Percentiles rank a stretch among this genome's conserved stretches.
Conservation (phyloP, 2,888 invertebrate genomes). For the Ectemnius continuus region DNA sequence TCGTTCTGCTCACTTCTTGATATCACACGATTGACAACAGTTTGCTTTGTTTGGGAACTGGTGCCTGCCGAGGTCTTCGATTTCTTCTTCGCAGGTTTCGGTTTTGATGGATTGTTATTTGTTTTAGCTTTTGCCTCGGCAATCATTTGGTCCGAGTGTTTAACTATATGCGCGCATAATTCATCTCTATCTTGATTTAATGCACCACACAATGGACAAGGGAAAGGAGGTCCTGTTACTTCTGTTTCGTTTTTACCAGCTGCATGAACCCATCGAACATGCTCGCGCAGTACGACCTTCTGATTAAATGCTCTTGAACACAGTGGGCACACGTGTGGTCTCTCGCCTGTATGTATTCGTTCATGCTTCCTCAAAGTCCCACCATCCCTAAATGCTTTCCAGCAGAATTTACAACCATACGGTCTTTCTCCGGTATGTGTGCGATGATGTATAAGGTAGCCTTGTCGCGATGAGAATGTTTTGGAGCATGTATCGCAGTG, state of each 20-base stretch:
- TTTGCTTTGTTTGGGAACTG: conserved; percentile 35
- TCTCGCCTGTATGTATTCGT: conserved; percentile 80
- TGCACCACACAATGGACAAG: conserved; percentile 78
- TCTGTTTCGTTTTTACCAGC: conserved; percentile 77
- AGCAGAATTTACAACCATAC: conserved; percentile 79
- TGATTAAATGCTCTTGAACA: conserved; percentile 81
- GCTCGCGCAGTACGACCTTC: conserved; percentile 80
- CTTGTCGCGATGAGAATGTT: conserved; percentile 79
- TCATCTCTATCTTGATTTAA: conserved; percentile 78
- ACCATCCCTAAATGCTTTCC: conserved; percentile 80
- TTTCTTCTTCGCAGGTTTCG: conserved; percentile 62
- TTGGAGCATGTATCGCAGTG: conserved; percentile 79
- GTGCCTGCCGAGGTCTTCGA: conserved; percentile 38
- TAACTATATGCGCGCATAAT: conserved; percentile 79
- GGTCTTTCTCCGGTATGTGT: conserved; percentile 80
- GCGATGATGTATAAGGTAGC: conserved; percentile 79
- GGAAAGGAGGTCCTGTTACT: conserved; percentile 73
- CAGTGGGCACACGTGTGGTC: conserved; percentile 80
- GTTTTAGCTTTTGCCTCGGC: conserved; percentile 77
- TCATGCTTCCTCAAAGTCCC: conserved; percentile 80
- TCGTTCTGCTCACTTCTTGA: conserved; percentile 59
- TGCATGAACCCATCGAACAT: conserved; percentile 80
- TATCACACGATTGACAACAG: conserved; percentile 35
- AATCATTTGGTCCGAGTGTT: conserved; percentile 80
- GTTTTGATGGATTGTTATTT: conserved; percentile 60